phyloP scores from a whole-genome alignment of 2,797 vertebrate species.

The Gadopsis marmoratus region DNA sequence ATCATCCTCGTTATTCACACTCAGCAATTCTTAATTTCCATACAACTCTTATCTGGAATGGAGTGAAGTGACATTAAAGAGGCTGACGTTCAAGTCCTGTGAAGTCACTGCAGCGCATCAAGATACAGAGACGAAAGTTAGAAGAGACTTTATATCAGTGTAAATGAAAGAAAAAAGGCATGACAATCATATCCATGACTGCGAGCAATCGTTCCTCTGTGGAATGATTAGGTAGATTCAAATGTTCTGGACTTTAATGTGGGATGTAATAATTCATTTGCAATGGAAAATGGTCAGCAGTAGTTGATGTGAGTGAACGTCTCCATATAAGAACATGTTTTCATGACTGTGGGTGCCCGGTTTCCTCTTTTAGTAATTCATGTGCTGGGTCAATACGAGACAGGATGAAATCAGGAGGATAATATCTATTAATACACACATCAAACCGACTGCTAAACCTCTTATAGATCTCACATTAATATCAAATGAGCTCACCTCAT shows the following conservation, averaged over 20 bases:
- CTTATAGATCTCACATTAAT: slow-evolving; percentile 33
- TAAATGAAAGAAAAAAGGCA: slow-evolving; percentile 9
- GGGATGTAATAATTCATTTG: slow-evolving; percentile 27
- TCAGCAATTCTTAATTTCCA: slow-evolving; percentile 62
- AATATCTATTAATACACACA: slow-evolving; percentile 22
- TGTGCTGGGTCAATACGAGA: slow-evolving; percentile 15
- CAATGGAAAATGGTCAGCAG: not conserved
- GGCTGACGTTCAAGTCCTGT: slow-evolving; percentile 44
- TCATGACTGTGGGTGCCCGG: slow-evolving; percentile 1
- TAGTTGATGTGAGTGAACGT: not conserved
- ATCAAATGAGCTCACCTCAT: slow-evolving; percentile 35
- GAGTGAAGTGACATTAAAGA: slow-evolving; percentile 64
- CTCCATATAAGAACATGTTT: not conserved
- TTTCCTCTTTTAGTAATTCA: slow-evolving; percentile 7
- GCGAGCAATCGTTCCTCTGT: slow-evolving; percentile 26
- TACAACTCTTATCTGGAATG: slow-evolving; percentile 55
- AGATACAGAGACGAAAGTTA: slow-evolving; percentile 54
- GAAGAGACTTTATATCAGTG: slow-evolving; percentile 35
- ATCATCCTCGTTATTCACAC: slow-evolving; percentile 51
- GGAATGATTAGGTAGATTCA: slow-evolving; percentile 21
- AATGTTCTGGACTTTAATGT: slow-evolving; percentile 40
- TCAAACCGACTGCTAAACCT: slow-evolving; percentile 44
- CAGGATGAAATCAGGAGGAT: slow-evolving; percentile 23
- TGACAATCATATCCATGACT: slow-evolving; percentile 41
- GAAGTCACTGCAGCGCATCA: slow-evolving; percentile 54